Evolutionary conservation across 2,888 invertebrate species (phyloP), one percentile per base, ranked within the genome.

Genomic region (Dendrolimus houi): DNA sequence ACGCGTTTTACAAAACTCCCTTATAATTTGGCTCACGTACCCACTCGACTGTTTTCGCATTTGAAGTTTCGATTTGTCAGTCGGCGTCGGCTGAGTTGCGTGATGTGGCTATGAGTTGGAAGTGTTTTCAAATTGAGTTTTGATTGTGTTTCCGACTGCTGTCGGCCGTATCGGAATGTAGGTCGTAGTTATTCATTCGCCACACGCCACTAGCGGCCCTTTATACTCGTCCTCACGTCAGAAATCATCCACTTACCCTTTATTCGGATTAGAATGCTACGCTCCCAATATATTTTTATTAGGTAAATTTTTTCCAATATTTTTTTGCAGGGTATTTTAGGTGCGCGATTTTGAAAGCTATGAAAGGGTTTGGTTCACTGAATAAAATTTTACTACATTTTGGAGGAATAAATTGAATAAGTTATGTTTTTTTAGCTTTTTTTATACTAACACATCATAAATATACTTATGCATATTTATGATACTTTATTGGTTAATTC

Each of bases 81-180:
- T 53, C 47, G 8, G 52, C 52, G 42, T 54, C 14, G 29, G 42
- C 58, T 62, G 61, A 67, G 72, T 78, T 78, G 75, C 78, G 81
- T 71, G 81, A 78, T 78, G 70, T 69, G 71, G 66, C 74, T 78
- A 29, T 29, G 78, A 77, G 81, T 75, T 75, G 69, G 71, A 79
- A 83, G 81, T 82, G 83, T 82, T 81, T 78, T 77, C 74, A 74
- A 79, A 83, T 82, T 75, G 83, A 81, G 83, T 83, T 85, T 80
- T 83, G 85, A 85, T 85, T 85, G 81, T 83, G 77, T 82, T 82
- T 73, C 74, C 77, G 66, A 71, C 72, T 47, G 47, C 47, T 47
- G 47, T 71, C 74, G 67, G 71, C 71, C 72, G 73, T 74, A 75
- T 75, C 77, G 70, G 68, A 79, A 81, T 77, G 70, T 77, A 70